Base-by-base conservation (phyloP, 2,888 invertebrate species). In the Antheraea yamamai region DNA sequence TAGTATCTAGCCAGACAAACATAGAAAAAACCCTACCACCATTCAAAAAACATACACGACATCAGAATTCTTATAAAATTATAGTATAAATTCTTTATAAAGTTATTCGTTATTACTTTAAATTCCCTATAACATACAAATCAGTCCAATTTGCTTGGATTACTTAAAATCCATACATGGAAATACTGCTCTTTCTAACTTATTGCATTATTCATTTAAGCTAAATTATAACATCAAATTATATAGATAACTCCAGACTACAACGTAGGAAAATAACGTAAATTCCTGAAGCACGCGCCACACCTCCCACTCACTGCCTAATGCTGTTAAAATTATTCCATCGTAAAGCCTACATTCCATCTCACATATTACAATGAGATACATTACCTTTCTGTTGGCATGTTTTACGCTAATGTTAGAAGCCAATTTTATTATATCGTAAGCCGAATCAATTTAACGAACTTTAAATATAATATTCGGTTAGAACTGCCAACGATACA, bases 201-300 rank as follows among this genome's bases (percentile, higher is more conserved):
- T 72, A 23, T 30, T 30, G n/a, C 52, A 52, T 2, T 16, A 52
- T 72, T 72, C 26, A 6, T 30, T 66, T 66, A 26, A 66, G 30
- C 64, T 66, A 66, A 66, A 66, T 66, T 16, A 66, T 30, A 39
- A 39, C 12, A 70, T 70, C 39, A 70, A 70, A 23, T 61, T 70
- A 70, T n/a, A 70, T 68, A 39, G 20, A 14, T 66, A 1, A 30
- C 39, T 70, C 70, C 39, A 70, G 70, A 20, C 70, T 39, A 39
- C 70, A 39, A 70, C 78, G 75, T 77, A 82, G 78, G 79, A 79
- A 85, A 84, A 85, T 80, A 81, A 77, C 82, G 83, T 83, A 83
- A 87, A 89, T 91, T 91, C 91, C 89, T 85, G 80, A 89, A 80
- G 87, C 89, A 92, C 91, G 91, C 92, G 91, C 16, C 64, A 89